Evolutionary conservation across 1,140 invertebrate genomes (phyloP).

Genomic region (Drosophila nebulosa): DNA sequence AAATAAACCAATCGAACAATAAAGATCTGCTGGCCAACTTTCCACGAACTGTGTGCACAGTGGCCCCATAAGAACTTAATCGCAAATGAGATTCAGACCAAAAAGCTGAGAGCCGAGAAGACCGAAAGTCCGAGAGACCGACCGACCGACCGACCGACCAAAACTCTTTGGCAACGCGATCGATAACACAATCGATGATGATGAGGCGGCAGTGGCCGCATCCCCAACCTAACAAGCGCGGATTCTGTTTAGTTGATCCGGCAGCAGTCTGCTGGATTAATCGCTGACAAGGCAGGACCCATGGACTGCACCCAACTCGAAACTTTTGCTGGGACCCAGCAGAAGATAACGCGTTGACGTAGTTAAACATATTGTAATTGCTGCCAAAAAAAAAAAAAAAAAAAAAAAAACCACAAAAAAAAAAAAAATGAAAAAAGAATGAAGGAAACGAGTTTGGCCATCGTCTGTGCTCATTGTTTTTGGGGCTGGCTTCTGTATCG

Average conservation of each 20-base stretch:
- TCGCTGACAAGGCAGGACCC: constrained; percentile 56
- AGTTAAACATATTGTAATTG: constrained; percentile 81
- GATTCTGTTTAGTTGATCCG: constrained; percentile 43
- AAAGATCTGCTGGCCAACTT: constrained; percentile 77
- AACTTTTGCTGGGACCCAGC: constrained; percentile 5
- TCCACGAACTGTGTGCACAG: constrained; percentile 64
- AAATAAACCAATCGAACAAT: constrained; percentile 81
- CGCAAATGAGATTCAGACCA: constrained; percentile 66
- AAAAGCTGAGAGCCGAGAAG: background rate
- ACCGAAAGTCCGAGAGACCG: background rate
- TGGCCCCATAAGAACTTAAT: constrained; percentile 77
- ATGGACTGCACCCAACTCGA: constrained; percentile 28
- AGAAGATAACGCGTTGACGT: constrained; percentile 71
- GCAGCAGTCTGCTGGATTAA: constrained; percentile 67
- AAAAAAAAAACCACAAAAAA: background rate
- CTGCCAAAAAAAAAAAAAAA: constrained; percentile 29
- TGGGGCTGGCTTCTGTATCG: constrained; percentile 51
- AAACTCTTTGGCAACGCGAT: constrained; percentile 61
- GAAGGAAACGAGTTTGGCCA: constrained; percentile 48
- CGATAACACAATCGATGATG: constrained; percentile 80
- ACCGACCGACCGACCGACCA: background rate
- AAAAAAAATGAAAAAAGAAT: background rate
- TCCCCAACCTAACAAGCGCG: constrained; percentile 5
- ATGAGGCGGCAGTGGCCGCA: constrained; percentile 12
- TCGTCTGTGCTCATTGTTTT: constrained; percentile 52